Base-by-base conservation (phyloP, 2,113 vertebrate genomes). In the Gopherus evgoodei region DNA sequence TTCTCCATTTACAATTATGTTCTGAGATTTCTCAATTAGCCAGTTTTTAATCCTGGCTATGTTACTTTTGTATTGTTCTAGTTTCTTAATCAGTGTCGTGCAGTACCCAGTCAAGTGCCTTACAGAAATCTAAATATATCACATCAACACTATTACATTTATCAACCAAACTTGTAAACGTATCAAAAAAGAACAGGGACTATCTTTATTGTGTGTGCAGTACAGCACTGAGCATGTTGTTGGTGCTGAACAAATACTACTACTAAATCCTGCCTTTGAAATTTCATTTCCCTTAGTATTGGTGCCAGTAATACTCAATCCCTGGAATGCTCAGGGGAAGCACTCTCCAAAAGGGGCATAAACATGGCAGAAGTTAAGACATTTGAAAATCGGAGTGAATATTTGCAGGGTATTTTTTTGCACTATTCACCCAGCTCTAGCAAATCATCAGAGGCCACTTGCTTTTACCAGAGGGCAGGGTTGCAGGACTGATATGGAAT, bases 291-390 rank as follows among this genome's bases (percentile, higher is more conserved):
- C 10, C 5, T 52, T 59, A 87, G 50, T 27, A 29, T 42, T n/a
- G 29, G 81, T 59, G 52, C n/a, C 11, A 65, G 56, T 13, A 86
- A 57, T 42, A 65, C 35, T 81, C 0, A 0, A 8, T 1, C 65
- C n/a, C n/a, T 1, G 0, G 25, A 69, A 19, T 69, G 62, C 62
- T 35, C 31, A 19, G n/a, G 62, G 62, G 6, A 52, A 87, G 50
- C 47, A 59, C 21, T 85, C 8, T 6, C 11, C 76, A 19, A 53
- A 44, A 1, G 29, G 31, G 49, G 9, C 49, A 47, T 2, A 11
- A 80, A 38, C 29, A 13, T 47, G 27, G 49, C 31, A 81, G n/a
- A 42, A 59, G 25, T 49, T 65, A 81, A 76, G 72, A 42, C 38
- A 42, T 76, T 76, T 44, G 44, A 76, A 38, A 76, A 22, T 6